Percentiles rank a stretch among this genome's conserved stretches.
phyloP scores from a whole-genome alignment of 2,888 invertebrate species.

The Oegoconia quadripuncta region DNA sequence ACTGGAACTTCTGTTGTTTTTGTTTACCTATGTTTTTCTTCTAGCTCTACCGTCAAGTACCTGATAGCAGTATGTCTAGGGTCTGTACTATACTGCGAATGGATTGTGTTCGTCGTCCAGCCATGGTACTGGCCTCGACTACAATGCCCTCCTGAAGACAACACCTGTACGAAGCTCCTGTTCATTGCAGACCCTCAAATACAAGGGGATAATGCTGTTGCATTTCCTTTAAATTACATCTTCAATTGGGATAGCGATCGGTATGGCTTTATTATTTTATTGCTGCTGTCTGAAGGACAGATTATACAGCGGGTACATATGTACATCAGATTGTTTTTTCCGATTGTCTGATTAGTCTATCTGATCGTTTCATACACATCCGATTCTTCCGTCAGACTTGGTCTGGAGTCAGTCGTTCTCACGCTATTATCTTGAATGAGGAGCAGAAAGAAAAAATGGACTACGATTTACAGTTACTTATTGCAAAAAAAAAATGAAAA shows the following conservation, averaged over 20 bases:
- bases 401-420: too few species aligned
- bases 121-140: slow-evolving; percentile 61
- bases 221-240: slow-evolving; percentile 82
- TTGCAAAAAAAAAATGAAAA: too few species aligned
- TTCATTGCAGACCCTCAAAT: slow-evolving; percentile 96
- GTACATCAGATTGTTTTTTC: too few species aligned
- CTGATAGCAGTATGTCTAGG: slow-evolving; percentile 41
- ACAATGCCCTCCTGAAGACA: slow-evolving; percentile 58
- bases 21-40: slow-evolving; percentile 18
- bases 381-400: too few species aligned
- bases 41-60: slow-evolving; percentile 54
- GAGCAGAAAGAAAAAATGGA: too few species aligned
- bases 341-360: too few species aligned
- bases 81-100: slow-evolving; percentile 75
- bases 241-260: slow-evolving; percentile 94
- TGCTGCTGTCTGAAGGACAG: background rate
- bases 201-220: slow-evolving; percentile 88
- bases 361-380: too few species aligned
- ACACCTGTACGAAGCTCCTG: slow-evolving; percentile 81
- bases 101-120: slow-evolving; percentile 68
- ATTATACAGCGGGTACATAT: background rate
- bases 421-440: too few species aligned
- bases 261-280: slow-evolving; percentile 60
- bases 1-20: slow-evolving; percentile 3
- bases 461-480: too few species aligned